Evolutionary conservation across 2,888 invertebrate species (phyloP).

Genomic region (Leptinotarsa juncta): DNA sequence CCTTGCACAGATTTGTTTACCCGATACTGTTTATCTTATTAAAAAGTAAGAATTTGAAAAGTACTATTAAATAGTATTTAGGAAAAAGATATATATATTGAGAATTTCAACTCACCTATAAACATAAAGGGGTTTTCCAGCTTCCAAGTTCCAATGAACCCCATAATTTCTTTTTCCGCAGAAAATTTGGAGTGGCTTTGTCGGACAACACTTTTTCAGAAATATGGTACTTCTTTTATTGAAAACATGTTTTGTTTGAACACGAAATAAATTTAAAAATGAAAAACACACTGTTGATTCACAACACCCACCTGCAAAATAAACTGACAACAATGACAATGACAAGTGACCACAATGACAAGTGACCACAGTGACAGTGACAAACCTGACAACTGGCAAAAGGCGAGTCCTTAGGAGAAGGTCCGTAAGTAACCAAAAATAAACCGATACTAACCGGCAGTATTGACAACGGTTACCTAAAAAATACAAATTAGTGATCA

Average conservation of each 20-base stretch:
- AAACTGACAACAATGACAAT: not conserved
- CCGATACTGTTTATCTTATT: not conserved
- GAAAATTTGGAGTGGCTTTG: not conserved
- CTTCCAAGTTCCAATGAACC: not conserved
- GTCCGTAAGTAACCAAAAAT: too few species aligned
- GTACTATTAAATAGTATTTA: not conserved
- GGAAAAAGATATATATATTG: not conserved
- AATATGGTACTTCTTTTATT: not conserved
- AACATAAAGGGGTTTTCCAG: constrained; percentile 5
- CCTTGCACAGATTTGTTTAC: too few species aligned
- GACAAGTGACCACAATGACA: not conserved
- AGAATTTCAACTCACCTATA: constrained; percentile 4
- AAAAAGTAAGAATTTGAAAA: not conserved
- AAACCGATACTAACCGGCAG: too few species aligned
- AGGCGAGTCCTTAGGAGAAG: too few species aligned
- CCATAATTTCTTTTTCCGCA: not conserved
- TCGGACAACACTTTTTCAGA: not conserved
- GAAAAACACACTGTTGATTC: constrained; percentile 17
- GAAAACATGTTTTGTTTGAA: constrained; percentile 10
- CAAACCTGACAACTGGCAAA: not conserved
- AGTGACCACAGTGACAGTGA: too few species aligned
- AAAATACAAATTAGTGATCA: too few species aligned
- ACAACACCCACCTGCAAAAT: constrained; percentile 17
- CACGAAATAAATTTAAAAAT: not conserved
- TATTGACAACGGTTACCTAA: too few species aligned